Evolutionary conservation across 2,797 vertebrate genomes (phyloP).

Genomic region (Pyrocephalus nanus): DNA sequence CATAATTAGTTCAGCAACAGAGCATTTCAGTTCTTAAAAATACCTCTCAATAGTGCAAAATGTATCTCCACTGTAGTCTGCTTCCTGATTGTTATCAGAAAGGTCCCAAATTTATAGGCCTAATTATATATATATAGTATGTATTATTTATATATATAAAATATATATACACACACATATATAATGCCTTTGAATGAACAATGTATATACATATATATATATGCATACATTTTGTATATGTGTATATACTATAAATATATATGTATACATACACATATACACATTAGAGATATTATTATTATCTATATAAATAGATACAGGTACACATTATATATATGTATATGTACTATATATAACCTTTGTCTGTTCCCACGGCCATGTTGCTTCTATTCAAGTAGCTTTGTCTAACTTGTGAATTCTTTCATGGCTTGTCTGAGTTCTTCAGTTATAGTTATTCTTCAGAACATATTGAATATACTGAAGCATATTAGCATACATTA

Average conservation of each 20-base stretch:
- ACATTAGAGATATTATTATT: too few species aligned
- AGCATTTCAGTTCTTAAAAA: not conserved
- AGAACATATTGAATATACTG: not conserved
- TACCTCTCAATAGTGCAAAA: not conserved
- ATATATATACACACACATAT: not conserved
- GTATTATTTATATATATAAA: not conserved
- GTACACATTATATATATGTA: accelerated
- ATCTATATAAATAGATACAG: too few species aligned
- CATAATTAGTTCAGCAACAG: not conserved
- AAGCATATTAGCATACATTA: not conserved
- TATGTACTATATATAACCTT: not conserved
- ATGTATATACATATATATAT: not conserved
- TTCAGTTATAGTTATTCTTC: not conserved
- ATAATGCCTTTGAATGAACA: too few species aligned
- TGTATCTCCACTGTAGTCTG: too few species aligned
- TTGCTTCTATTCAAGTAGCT: not conserved
- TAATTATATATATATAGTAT: not conserved
- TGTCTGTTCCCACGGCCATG: accelerated
- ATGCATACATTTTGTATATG: too few species aligned
- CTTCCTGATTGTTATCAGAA: not conserved
- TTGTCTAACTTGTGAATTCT: not conserved
- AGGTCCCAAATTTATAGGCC: not conserved
- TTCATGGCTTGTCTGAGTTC: not conserved
- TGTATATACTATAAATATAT: not conserved
- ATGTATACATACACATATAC: accelerated